Conservation (phyloP, 2,113 vertebrate genomes). For the Sorex araneus region DNA sequence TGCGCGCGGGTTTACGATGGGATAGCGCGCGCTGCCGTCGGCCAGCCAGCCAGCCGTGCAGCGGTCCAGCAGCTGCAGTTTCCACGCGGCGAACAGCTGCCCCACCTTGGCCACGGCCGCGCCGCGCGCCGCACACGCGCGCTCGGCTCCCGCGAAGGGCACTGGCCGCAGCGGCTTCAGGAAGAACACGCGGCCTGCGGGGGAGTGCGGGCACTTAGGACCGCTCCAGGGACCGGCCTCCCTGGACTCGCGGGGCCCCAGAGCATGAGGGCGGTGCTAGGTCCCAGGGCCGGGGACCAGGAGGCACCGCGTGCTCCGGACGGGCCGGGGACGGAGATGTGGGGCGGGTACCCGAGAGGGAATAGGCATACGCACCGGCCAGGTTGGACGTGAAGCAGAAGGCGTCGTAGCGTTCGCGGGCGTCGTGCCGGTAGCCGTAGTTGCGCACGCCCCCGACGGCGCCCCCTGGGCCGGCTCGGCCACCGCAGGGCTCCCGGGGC, state of each 20-base stretch:
- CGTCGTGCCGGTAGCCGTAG: slow-evolving; percentile 96
- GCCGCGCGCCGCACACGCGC: slow-evolving; percentile 92
- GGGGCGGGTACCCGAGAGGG: too few relatives aligned
- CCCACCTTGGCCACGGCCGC: slow-evolving; percentile 94
- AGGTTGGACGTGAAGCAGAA: slow-evolving; percentile 98
- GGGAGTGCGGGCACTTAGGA: neutral
- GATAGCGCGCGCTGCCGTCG: slow-evolving; percentile 96
- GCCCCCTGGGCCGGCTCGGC: slow-evolving; percentile 88
- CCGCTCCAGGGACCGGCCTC: too few relatives aligned
- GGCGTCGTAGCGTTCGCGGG: slow-evolving; percentile 94
- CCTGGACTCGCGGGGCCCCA: too few relatives aligned
- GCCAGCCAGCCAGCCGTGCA: slow-evolving; percentile 97
- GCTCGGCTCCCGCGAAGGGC: slow-evolving; percentile 92
- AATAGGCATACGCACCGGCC: slow-evolving; percentile 89
- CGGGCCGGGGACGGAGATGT: neutral
- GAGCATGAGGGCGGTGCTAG: too few relatives aligned
- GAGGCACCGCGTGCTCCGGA: too few relatives aligned
- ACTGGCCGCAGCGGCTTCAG: slow-evolving; percentile 95
- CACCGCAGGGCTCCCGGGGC: slow-evolving; percentile 94
- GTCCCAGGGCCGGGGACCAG: too few relatives aligned
- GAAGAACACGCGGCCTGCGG: slow-evolving; percentile 95
- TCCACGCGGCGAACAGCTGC: slow-evolving; percentile 97
- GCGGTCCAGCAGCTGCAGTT: slow-evolving; percentile 95
- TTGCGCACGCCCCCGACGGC: slow-evolving; percentile 93
- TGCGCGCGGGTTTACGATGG: slow-evolving; percentile 95